These are phyloP conservation scores for Troides helena DNA, from an alignment of 2,888 invertebrate genomes.

Conservation along the genomic window DNA sequence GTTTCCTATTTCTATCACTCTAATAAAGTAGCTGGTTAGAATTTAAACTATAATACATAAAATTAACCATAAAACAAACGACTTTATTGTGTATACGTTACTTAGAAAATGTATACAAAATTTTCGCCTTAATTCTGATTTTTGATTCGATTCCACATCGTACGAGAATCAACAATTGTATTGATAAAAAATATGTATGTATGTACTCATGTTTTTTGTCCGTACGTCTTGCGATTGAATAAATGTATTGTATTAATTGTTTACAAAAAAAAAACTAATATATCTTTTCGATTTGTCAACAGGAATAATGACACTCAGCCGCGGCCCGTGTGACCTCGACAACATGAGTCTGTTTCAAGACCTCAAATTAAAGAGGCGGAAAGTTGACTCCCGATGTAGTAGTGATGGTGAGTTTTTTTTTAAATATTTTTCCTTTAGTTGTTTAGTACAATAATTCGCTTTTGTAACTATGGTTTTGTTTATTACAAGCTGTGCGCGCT, in stretches of 20 bases:
- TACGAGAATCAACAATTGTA: background rate
- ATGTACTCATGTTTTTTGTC: background rate
- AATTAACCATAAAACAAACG: background rate
- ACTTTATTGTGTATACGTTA: too few relatives aligned
- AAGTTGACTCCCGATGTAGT: slow-evolving; percentile 97
- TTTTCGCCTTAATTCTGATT: too few relatives aligned
- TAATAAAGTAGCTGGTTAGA: background rate
- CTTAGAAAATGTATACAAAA: too few relatives aligned
- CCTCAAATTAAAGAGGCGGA: slow-evolving; percentile 98
- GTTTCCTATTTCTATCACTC: background rate
- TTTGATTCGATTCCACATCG: too few relatives aligned
- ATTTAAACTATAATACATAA: background rate
- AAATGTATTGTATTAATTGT: background rate
- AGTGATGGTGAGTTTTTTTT: slow-evolving; percentile 89
- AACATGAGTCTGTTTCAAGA: slow-evolving; percentile 99
- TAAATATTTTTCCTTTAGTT: background rate
- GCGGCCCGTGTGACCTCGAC: slow-evolving; percentile 97
- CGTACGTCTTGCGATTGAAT: slow-evolving; percentile 7
- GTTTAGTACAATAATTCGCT: background rate
- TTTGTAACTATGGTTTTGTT: background rate
- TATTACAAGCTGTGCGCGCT: background rate
- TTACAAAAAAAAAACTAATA: background rate
- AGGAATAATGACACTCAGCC: slow-evolving; percentile 99
- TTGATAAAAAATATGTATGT: background rate
- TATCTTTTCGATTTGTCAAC: slow-evolving; percentile 53